Base-by-base conservation (phyloP, 2,113 vertebrate species). In the Eupsittula cactorum region DNA sequence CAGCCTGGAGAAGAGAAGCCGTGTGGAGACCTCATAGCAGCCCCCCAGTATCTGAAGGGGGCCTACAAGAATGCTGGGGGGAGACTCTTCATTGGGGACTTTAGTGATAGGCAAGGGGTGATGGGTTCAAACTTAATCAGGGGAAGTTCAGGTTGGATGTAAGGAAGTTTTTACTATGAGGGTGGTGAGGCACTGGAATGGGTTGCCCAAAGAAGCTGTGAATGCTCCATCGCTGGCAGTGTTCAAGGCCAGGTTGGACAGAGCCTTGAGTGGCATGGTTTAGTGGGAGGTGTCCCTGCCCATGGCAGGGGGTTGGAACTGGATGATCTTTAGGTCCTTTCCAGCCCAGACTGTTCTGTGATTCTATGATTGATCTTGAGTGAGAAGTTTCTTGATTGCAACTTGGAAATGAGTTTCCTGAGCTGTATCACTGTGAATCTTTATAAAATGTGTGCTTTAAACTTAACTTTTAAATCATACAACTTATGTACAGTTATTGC, bases 371-470 rank as follows among this genome's bases (percentile, higher is more conserved):
- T 13, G 67, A 65, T 88, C 21, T 62, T 37, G 33, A 63, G 44
- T 44, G 87, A 77, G 60, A 64, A 81, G 24, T 71, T 90, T 86
- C 55, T 77, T 59, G 68, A 55, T 50, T 63, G 60, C 75, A 82
- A 24, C 29, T 71, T 89, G 77, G 88, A 88, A 83, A 31, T 76
- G 46, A 59, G 57, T 65, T 92, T 82, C 78, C 13, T 70, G 57
- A 91, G n/a, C 15, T 94, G 2, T 64, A 79, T 62, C 91, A 92
- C 63, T 93, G 63, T 93, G 85, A 93, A 53, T 67, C 33, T 75
- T 77, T 53, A n/a, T 24, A 79, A 62, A 59, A 77, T 86, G 88
- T 7, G 11, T 55, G 37, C 35, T 95, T 92, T 68, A 86, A 46
- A 11, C 55, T 62, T 60, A 87, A 65, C 83, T 79, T 82, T 59